Base-by-base conservation (phyloP, 2,797 vertebrate genomes). In the Pangasius krempfi region DNA sequence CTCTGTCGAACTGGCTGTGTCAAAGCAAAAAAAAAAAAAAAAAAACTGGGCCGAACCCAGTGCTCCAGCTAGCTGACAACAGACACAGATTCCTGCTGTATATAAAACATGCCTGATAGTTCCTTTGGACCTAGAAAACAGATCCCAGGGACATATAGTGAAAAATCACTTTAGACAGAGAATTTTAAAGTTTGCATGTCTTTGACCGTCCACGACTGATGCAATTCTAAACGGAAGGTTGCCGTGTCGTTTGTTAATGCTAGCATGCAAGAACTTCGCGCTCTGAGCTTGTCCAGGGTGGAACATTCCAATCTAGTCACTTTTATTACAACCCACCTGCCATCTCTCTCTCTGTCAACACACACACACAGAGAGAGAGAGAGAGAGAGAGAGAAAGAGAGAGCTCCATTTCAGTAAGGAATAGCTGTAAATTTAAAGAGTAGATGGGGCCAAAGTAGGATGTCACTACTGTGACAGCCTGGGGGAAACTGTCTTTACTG, bases 301-400 rank as follows among this genome's bases (percentile, higher is more conserved):
- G 88, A 92, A 93, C 93, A 94, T 95, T 94, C 92, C 86, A 91
- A 52, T 30, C 89, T 94, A 94, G 95, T 95, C 92, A 92, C 89
- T 92, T 91, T 89, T 73, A 95, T 94, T 94, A 94, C 93, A 89
- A 92, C 93, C 93, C 94, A 96, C 94, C 94, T 96, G 95, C 93
- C 93, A 87, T 91, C 88, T 90, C 87, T 92, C 84, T 78, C 79
- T 94, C 92, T 92, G 90, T 86, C 90, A 92, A 92, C 93, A 87
- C 37, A 86, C 73, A 72, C 27, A 79, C 62, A 75, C 70, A 44
- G 3, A 5, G 5, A 44, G 40, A 44, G 40, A 44, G 40, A 44
- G 40, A 44, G 40, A 44, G 40, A 40, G 40, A 5, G 40, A 44
- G 44, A 44, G 44, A 44, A 5, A 44, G 44, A 79, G 68, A 54